phyloP scores from a whole-genome alignment of 2,888 invertebrate genomes.

The Cryptosula pallasiana region DNA sequence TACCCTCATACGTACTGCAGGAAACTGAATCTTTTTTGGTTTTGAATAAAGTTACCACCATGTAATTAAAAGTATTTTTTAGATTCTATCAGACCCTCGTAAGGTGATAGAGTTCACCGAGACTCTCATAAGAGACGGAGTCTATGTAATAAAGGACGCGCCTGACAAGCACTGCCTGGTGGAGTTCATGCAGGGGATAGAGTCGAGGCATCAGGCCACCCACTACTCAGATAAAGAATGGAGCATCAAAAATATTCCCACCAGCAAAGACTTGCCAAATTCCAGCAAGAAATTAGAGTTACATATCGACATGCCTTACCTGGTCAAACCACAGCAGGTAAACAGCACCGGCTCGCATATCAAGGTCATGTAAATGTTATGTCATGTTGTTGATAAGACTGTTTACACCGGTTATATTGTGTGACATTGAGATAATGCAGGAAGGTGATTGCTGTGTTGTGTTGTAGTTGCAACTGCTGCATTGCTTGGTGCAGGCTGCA shows the following conservation, averaged over 20 bases:
- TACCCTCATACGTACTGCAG: too few relatives aligned
- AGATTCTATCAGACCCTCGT: background rate
- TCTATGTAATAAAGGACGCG: background rate
- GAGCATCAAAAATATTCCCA: background rate
- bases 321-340: constrained; percentile 19
- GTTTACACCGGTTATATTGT: background rate
- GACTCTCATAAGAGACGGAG: constrained; percentile 1
- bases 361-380: background rate
- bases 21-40: too few relatives aligned
- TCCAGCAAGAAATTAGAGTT: constrained; percentile 19
- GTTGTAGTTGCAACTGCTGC: constrained; percentile 16
- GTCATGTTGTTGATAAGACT: background rate
- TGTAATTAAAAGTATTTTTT: too few relatives aligned
- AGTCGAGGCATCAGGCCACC: background rate
- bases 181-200: background rate
- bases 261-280: constrained; percentile 18
- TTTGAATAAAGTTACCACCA: too few relatives aligned
- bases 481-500: constrained; percentile 2
- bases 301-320: constrained; percentile 21
- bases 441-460: background rate
- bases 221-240: constrained; percentile 14
- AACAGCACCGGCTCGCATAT: too few relatives aligned
- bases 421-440: background rate
- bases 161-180: constrained; percentile 16
- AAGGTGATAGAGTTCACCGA: constrained; percentile 15